Base-by-base conservation (phyloP, 2,113 vertebrate species). In the Podarcis raffonei region DNA sequence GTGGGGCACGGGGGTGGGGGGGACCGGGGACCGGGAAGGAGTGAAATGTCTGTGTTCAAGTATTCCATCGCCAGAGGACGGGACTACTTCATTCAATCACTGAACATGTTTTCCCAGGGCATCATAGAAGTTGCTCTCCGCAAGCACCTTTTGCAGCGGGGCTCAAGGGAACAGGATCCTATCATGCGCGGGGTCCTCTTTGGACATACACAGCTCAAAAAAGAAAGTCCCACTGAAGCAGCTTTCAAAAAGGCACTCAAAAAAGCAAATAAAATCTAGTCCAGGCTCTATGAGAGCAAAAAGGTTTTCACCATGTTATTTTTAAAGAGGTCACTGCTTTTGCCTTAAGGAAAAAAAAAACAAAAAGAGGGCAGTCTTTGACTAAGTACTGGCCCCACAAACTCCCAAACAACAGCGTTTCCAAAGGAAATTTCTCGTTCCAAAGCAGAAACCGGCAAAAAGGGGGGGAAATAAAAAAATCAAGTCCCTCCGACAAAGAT, bases 201-300 rank as follows among this genome's bases (percentile, higher is more conserved):
- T 97, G 97, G 97, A 96, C 95, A 97, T 95, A 96, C 93, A 95
- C 94, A 97, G 94, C 95, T 96, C 88, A 93, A 96, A 94, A 96
- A 94, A 53, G 94, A 97, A 97, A 97, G 97, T 96, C 97, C 97
- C 95, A 95, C 95, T 98, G 97, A 97, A 98, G 98, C 98, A 99
- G 98, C 98, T 97, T 98, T 98, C 96, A 96, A 97, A 97, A 98
- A 98, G 99, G 99, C 98, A 99, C 99, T 98, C 98, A 98, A 98
- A 98, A 98, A 99, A 99, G 98, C 97, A 98, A 98, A 98, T 98
- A 97, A 96, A 97, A 97, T 95, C 94, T 96, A 97, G 95, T 98
- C 97, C 96, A 96, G 95, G 98, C 97, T 98, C 98, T 98, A 97
- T 98, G 97, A 98, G 98, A 98, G 98, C 98, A 97, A 96, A 96